Evolutionary conservation across 2,888 invertebrate genomes (phyloP), one percentile per base, ranked within the genome.

Genomic region (Lycocerus yunnanus): DNA sequence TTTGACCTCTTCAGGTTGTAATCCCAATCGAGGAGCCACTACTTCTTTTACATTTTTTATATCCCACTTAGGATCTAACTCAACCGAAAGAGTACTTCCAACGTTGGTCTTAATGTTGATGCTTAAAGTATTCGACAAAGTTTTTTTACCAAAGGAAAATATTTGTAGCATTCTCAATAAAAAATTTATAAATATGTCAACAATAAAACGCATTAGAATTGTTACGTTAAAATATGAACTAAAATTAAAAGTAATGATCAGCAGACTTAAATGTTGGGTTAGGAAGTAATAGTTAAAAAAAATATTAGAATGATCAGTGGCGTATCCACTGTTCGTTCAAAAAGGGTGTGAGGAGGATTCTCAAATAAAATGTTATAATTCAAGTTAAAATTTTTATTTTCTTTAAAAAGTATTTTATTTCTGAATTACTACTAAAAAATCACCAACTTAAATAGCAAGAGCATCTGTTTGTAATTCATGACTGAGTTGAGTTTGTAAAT

Each of bases 401-500:
- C n/a, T 8, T 43, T 43, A 13, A 27, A 43, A 43, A n/a, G n/a
- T 43, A n/a, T n/a, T 43, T 43, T n/a, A 43, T 43, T 43, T 2
- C 43, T n/a, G n/a, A 43, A 43, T 43, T 43, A 43, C 13, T n/a
- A 43, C 5, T 43, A n/a, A 27, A 24, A 13, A 13, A 8, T 43
- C 6, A 3, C 11, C 11, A 24, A 43, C 58, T 87, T 88, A 88
- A 82, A 93, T 93, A 79, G 94, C 93, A 76, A 95, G 88, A 6
- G 94, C 95, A 89, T 96, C 96, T 85, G 91, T 93, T 85, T 94
- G 94, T 15, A 93, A 91, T 88, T 96, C 96, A 82, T 96, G 95
- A 80, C 94, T 95, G 6, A 97, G 88, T 83, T 97, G 96, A 5
- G 95, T 97, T 87, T 99, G 98, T 59, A 99, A 89, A 88, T 99